Percentiles rank a stretch among this genome's conserved stretches.
These are phyloP conservation scores for Pomatostomus ruficeps DNA, from an alignment of 2,113 vertebrate genomes.

Conservation along the genomic window DNA sequence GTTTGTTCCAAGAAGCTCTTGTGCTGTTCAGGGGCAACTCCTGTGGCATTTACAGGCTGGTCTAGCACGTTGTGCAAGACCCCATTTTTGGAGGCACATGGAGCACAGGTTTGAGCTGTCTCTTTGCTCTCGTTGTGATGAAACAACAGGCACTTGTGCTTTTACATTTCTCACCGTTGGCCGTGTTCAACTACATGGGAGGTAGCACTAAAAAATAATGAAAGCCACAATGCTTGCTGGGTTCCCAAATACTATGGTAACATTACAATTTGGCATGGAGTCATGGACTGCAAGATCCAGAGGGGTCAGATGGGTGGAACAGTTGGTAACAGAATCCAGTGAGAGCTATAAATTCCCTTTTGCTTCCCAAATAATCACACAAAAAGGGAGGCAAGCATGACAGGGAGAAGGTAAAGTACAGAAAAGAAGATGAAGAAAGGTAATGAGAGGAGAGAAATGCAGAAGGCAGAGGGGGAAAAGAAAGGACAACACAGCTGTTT, in stretches of 20 bases:
- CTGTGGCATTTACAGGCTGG: background rate
- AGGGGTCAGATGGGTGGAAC: conserved; percentile 44
- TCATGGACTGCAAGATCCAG: conserved; percentile 12
- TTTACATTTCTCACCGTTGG: conserved; percentile 23
- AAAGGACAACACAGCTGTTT: background rate
- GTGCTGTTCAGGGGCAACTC: background rate
- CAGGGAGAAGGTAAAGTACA: background rate
- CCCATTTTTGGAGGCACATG: background rate
- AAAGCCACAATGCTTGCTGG: conserved; percentile 34
- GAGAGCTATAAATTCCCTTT: conserved; percentile 16
- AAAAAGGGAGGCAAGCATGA: background rate
- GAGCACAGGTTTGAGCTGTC: background rate
- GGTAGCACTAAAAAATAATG: conserved; percentile 37
- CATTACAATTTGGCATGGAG: conserved; percentile 13
- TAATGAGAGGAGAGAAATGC: background rate
- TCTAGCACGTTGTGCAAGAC: background rate
- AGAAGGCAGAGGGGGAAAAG: background rate
- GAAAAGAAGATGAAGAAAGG: background rate
- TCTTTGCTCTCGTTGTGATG: background rate
- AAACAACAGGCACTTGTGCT: conserved; percentile 44
- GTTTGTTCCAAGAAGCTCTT: background rate
- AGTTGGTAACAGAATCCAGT: conserved; percentile 47
- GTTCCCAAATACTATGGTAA: conserved; percentile 33
- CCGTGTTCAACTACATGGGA: conserved; percentile 7
- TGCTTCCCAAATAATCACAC: conserved; percentile 14